Evolutionary conservation across 2,113 vertebrate genomes (phyloP).

Genomic region (Platycercus adscitus): DNA sequence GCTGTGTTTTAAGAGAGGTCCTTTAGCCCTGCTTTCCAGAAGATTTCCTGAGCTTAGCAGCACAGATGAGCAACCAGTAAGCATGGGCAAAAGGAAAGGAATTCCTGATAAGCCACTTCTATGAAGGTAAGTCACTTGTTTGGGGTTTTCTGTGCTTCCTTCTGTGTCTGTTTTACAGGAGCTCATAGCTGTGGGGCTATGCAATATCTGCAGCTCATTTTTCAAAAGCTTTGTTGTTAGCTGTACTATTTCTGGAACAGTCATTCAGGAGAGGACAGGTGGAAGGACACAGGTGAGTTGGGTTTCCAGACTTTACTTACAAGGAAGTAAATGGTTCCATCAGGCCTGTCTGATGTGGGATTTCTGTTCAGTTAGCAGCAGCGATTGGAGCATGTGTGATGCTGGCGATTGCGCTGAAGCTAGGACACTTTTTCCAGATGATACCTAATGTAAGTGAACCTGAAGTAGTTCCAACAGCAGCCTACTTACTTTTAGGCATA

Average conservation of each 20-base stretch:
- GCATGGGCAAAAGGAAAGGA: not conserved
- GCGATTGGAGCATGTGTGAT: conserved; percentile 66
- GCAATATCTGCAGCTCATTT: conserved; percentile 72
- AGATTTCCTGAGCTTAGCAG: not conserved
- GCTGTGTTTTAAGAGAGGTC: not conserved
- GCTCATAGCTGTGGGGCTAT: conserved; percentile 67
- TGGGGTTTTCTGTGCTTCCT: not conserved
- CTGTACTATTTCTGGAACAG: conserved; percentile 55
- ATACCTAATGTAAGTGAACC: conserved; percentile 71
- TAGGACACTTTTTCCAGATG: conserved; percentile 39
- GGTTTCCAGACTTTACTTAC: not conserved
- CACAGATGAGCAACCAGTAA: not conserved
- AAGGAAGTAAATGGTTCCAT: not conserved
- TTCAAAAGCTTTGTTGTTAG: conserved; percentile 69
- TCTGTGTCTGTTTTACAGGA: conserved; percentile 58
- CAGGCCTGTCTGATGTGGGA: conserved; percentile 4
- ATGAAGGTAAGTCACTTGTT: not conserved
- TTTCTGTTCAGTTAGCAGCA: conserved; percentile 73
- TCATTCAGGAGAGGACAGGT: conserved; percentile 73
- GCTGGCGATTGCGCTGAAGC: conserved; percentile 63
- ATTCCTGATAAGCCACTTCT: not conserved
- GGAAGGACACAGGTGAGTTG: conserved; percentile 73
- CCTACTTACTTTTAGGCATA: not conserved
- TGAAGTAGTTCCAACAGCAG: not conserved
- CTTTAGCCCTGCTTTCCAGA: not conserved